A percentile compares a stretch with the other conserved stretches of the same genome.
These are phyloP conservation scores for Isichthys henryi DNA, from an alignment of 2,113 vertebrate species.

Conservation along the genomic window DNA sequence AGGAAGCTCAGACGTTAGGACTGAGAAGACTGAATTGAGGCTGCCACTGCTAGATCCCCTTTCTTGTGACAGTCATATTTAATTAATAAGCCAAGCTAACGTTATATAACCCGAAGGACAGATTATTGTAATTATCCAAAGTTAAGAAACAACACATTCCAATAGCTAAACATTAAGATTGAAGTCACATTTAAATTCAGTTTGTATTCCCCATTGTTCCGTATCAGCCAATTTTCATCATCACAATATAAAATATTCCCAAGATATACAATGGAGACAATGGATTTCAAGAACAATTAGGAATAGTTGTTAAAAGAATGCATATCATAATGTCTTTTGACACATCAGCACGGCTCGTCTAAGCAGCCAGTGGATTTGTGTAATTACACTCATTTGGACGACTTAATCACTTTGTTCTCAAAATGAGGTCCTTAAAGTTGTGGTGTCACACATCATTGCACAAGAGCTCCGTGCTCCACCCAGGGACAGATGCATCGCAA, in stretches of 20 bases:
- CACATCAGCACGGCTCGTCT: not conserved
- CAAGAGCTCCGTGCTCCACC: not conserved
- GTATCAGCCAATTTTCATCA: not conserved
- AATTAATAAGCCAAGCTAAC: not conserved
- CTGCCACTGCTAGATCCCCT: not conserved
- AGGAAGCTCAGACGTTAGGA: not conserved
- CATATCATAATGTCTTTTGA: not conserved
- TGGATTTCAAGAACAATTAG: not conserved
- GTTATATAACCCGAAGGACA: not conserved
- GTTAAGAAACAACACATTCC: not conserved
- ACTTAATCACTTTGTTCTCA: not conserved
- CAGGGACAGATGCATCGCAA: not conserved
- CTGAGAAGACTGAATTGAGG: not conserved
- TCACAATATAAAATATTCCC: not conserved
- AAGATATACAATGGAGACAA: not conserved
- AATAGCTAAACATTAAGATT: not conserved
- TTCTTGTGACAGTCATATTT: not conserved
- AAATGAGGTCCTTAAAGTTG: not conserved
- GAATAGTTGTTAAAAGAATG: not conserved
- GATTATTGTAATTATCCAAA: constrained; percentile 2
- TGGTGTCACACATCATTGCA: not conserved
- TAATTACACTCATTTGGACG: not conserved
- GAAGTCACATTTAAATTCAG: not conserved
- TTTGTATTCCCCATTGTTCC: not conserved
- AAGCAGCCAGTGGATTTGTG: not conserved